phyloP scores from a whole-genome alignment of 2,888 invertebrate genomes.

The Zygaena filipendulae region DNA sequence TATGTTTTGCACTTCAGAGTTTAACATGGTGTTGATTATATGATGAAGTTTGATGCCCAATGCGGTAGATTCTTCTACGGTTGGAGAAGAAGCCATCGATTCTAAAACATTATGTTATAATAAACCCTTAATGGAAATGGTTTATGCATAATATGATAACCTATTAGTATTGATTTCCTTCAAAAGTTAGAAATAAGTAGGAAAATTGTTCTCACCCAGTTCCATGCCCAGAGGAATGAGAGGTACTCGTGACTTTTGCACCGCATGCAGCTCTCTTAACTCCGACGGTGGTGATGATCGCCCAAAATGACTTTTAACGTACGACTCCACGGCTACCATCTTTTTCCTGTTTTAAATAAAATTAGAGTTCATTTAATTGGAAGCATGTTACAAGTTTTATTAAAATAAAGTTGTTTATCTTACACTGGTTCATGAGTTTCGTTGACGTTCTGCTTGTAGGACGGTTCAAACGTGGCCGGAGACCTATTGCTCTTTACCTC shows the following conservation, averaged over 20 bases:
- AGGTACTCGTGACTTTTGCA: constrained; percentile 29
- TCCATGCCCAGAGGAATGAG: constrained; percentile 35
- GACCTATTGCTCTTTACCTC: constrained; percentile 16
- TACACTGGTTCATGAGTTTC: constrained; percentile 27
- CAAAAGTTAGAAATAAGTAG: no score
- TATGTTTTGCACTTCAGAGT: constrained; percentile 5
- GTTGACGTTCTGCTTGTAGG: constrained; percentile 16
- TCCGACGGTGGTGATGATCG: constrained; percentile 14
- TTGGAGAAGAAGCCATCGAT: constrained; percentile 26
- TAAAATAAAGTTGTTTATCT: constrained; percentile 17
- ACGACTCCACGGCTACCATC: constrained; percentile 39
- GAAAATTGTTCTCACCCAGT: constrained; percentile 27
- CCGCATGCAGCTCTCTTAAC: constrained; percentile 15
- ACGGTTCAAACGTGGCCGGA: constrained; percentile 16
- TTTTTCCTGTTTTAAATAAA: constrained; percentile 28
- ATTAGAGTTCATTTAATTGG: background rate
- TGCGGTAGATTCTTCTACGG: constrained; percentile 26
- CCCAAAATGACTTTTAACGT: constrained; percentile 35
- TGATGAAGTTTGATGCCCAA: constrained; percentile 32
- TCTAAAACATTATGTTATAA: constrained; percentile 19
- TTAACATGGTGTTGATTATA: constrained; percentile 31
- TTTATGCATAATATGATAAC: no score
- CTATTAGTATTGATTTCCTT: no score
- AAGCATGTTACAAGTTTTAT: no score
- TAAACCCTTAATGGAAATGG: no score